A percentile compares a stretch with the other conserved stretches of the same genome.
phyloP scores from a whole-genome alignment of 2,888 invertebrate species.

The Zaprionus lineosus region DNA sequence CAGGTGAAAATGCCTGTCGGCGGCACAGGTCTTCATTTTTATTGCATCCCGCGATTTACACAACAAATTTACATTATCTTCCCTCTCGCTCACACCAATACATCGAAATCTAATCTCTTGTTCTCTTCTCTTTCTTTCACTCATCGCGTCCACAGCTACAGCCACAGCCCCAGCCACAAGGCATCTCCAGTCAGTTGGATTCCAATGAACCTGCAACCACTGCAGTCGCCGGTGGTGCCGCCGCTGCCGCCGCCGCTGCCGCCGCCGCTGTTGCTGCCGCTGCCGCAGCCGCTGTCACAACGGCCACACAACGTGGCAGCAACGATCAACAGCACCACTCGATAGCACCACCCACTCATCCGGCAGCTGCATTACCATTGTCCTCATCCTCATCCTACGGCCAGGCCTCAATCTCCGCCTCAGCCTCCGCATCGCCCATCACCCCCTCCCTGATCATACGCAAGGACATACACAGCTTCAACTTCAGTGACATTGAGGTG shows the following conservation, averaged over 20 bases:
- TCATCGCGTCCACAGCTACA: constrained; percentile 53
- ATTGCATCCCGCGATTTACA: constrained; percentile 60
- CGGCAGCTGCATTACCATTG: constrained; percentile 25
- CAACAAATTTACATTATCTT: constrained; percentile 60
- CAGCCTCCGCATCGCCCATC: constrained; percentile 51
- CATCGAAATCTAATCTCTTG: not conserved
- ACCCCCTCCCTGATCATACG: constrained; percentile 81
- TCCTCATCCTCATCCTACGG: constrained; percentile 13
- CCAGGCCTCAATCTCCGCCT: constrained; percentile 42
- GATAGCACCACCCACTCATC: constrained; percentile 38
- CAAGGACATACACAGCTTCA: constrained; percentile 82
- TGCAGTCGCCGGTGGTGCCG: no score
- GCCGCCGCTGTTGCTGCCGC: no score
- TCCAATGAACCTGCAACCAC: constrained; percentile 58
- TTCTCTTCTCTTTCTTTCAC: constrained; percentile 11
- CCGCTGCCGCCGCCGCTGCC: constrained; percentile 37
- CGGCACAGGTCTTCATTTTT: constrained; percentile 42
- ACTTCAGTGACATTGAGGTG: constrained; percentile 82
- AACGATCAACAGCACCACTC: constrained; percentile 30
- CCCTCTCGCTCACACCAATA: not conserved
- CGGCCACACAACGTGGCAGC: constrained; percentile 8
- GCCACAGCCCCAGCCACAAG: constrained; percentile 53
- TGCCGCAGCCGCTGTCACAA: constrained; percentile 21
- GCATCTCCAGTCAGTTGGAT: constrained; percentile 42
- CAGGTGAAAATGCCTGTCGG: constrained; percentile 69